phyloP scores from a whole-genome alignment of 2,888 invertebrate genomes.

The Drosophila mayaguana region DNA sequence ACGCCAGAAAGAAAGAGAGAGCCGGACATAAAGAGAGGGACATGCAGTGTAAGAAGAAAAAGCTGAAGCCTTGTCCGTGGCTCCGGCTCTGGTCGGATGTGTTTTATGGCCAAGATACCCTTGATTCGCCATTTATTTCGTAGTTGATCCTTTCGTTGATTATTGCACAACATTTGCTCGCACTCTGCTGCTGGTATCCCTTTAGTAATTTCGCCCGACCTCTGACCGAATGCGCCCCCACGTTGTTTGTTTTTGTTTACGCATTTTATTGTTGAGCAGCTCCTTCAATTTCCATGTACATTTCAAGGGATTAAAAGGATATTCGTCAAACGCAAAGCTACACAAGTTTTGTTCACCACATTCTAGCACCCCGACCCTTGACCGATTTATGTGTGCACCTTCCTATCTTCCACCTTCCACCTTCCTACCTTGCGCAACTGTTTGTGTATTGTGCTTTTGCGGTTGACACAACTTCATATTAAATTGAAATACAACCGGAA shows the following conservation, averaged over 20 bases:
- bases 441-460: constrained; percentile 39
- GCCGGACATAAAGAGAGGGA: neutral
- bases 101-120: constrained; percentile 74
- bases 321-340: constrained; percentile 74
- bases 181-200: constrained; percentile 38
- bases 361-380: constrained; percentile 25
- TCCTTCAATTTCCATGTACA: constrained; percentile 72
- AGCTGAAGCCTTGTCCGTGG: constrained; percentile 45
- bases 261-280: constrained; percentile 60
- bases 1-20: constrained; percentile 12
- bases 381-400: neutral
- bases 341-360: constrained; percentile 63
- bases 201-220: constrained; percentile 66
- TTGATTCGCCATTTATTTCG: constrained; percentile 78
- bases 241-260: constrained; percentile 67
- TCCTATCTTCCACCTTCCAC: neutral
- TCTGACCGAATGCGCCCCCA: constrained; percentile 68
- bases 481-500: neutral
- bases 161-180: constrained; percentile 74
- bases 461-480: constrained; percentile 45
- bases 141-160: constrained; percentile 81
- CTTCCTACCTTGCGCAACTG: constrained; percentile 9
- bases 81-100: constrained; percentile 64
- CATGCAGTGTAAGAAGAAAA: constrained; percentile 29
- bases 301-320: constrained; percentile 81